These are phyloP conservation scores for Acanthurus tractus DNA, from an alignment of 2,797 vertebrate genomes.

Conservation along the genomic window DNA sequence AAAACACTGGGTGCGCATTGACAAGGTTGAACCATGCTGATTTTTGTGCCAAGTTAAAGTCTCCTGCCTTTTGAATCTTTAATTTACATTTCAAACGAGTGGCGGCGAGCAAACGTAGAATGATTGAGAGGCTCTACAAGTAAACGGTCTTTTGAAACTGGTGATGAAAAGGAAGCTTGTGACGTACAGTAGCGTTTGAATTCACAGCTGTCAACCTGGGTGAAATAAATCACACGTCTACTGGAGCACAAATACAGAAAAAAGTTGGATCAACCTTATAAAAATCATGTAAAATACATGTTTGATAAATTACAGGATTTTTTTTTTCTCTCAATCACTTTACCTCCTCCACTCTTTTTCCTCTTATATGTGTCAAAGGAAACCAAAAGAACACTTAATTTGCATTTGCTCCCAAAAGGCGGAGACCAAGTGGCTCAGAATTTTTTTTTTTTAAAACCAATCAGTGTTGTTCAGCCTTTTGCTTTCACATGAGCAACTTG, in stretches of 20 bases:
- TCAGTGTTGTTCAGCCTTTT: constrained; percentile 87
- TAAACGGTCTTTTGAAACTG: constrained; percentile 61
- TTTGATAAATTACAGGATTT: constrained; percentile 22
- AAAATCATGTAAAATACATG: constrained; percentile 6
- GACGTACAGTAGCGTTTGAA: constrained; percentile 25
- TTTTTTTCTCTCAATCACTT: constrained; percentile 71
- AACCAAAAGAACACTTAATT: constrained; percentile 7
- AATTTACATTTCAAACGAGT: constrained; percentile 70
- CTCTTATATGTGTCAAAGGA: constrained; percentile 8
- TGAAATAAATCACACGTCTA: constrained; percentile 31
- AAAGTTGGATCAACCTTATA: constrained; percentile 26
- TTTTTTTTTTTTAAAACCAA: constrained; percentile 40
- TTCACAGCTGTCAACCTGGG: constrained; percentile 36
- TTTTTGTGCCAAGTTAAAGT: constrained; percentile 74
- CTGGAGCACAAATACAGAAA: constrained; percentile 3
- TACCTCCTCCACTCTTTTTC: constrained; percentile 46
- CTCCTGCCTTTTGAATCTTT: constrained; percentile 65
- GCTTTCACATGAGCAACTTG: constrained; percentile 83
- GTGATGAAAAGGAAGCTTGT: constrained; percentile 63
- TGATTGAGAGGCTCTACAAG: constrained; percentile 73
- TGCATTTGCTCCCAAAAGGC: constrained; percentile 44
- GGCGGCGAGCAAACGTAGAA: constrained; percentile 59
- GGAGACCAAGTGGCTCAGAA: constrained; percentile 55
- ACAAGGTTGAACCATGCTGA: constrained; percentile 96
- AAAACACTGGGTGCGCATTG: constrained; percentile 89